These are phyloP conservation scores for Nudaria mundana DNA, from an alignment of 2,888 invertebrate species.

Conservation along the genomic window DNA sequence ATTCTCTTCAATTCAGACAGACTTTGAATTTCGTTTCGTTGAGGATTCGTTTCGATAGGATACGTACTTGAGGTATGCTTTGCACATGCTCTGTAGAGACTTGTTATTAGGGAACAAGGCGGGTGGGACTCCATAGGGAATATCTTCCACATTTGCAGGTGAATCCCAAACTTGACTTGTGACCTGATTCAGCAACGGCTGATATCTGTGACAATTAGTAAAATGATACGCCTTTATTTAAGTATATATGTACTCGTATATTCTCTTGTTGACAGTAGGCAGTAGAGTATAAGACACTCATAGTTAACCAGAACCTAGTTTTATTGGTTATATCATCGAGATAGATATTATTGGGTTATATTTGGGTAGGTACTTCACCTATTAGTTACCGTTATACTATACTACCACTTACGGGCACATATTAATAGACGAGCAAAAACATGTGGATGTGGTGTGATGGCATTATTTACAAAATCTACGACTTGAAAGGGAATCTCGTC, in stretches of 20 bases:
- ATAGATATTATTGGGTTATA: too few relatives aligned
- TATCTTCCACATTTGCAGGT: conserved; percentile 86
- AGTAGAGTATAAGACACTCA: too few relatives aligned
- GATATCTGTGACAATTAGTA: conserved; percentile 65
- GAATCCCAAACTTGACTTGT: conserved; percentile 93
- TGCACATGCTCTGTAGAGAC: conserved; percentile 80
- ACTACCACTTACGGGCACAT: too few relatives aligned
- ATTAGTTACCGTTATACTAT: too few relatives aligned
- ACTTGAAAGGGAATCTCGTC: too few relatives aligned
- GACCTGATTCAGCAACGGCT: conserved; percentile 82
- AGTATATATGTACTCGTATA: not conserved
- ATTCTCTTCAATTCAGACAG: not conserved
- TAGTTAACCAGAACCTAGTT: too few relatives aligned
- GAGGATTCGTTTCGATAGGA: not conserved
- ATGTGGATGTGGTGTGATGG: too few relatives aligned
- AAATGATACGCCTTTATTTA: not conserved
- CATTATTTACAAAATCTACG: too few relatives aligned
- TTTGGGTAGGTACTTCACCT: too few relatives aligned
- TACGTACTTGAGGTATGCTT: conserved; percentile 82
- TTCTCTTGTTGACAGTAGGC: not conserved
- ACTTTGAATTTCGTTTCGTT: not conserved
- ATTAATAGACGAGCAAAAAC: too few relatives aligned
- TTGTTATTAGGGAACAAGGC: conserved; percentile 84
- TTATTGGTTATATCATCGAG: too few relatives aligned
- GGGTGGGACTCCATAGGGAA: conserved; percentile 81